Base-by-base conservation (phyloP, 1,140 invertebrate genomes). In the Platyura marginata region DNA sequence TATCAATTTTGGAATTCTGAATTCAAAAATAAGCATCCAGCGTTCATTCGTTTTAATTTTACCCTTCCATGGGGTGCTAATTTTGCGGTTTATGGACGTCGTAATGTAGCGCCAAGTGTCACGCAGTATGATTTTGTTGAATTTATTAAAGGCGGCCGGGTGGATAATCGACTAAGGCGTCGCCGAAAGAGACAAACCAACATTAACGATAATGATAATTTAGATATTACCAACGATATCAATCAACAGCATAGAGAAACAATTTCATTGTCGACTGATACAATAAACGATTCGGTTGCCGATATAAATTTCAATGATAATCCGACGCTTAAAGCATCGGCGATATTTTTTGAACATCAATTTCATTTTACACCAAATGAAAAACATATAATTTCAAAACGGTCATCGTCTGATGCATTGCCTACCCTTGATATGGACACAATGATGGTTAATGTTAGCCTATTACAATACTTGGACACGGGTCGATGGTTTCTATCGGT, bases 121-220 rank as follows among this genome's bases (percentile, higher is more conserved):
- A 93, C 89, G 21, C 87, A 94, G 60, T 92, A 94, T 59, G 91
- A 95, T 59, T 93, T 96, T 59, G 83, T 87, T 15, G 86, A 94
- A 66, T 88, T 90, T 56, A 79, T 90, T 47, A 79, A 81, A 54
- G 83, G 82, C 16, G 83, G 83, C 19, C 68, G 81, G 18, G 66
- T 87, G 3, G 81, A 86, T 55, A 69, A 81, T 50, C 63, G 80
- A 40, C 69, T 79, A 49, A 62, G 69, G 51, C 67, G 64, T 54
- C 53, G 64, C 48, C 64, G 63, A 40, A 51, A 49, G 21, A 41
- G 57, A 20, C 51, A 52, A 22, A 51, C 40, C 35, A 42, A 37
- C 45, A 9, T 21, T 3, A 49, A 56, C 15, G 52, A 50, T 48
- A 25, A 35, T 23, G 41, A 48, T 36, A 50, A 56, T 44, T 55